Base-by-base conservation (phyloP, 2,888 invertebrate species). In the Drosophila infuscata region DNA sequence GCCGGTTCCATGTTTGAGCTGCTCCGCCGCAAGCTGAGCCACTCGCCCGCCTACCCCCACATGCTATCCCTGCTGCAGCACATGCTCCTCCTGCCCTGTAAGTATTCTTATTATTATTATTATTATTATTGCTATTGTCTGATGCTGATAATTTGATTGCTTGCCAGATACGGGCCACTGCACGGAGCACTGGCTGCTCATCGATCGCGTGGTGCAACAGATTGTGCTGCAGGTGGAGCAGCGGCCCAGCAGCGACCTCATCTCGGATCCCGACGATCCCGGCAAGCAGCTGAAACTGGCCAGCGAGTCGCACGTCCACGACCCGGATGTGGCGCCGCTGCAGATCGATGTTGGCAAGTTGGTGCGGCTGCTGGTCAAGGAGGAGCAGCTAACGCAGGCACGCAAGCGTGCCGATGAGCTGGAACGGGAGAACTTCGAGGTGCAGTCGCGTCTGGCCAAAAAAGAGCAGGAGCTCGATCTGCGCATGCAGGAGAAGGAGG, bases 151-250 rank as follows among this genome's bases (percentile, higher is more conserved):
- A 25, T 17, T 36, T 25, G 17, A 25, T 2, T 25, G 9, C 12
- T 15, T 11, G 1, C 3, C 93, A 96, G 97, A 97, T 93, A 97
- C 98, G 85, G 97, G 96, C 77, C 96, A 97, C 15, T 96, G 97
- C 92, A 96, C 97, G 0, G 98, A 98, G 90, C 97, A 98, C 92
- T 99, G 99, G 99, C 93, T 98, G 41, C 94, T 99, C 64, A 96
- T 99, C 91, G 99, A 99, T 93, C 96, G 99, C 74, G 96, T 99
- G 71, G 96, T 97, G 29, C 99, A 99, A 92, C 99, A 99, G 93
- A 95, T 99, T 35, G 96, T 98, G 54, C 94, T 99, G 57, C 99
- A 99, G 93, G 96, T 94, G 11, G 93, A 93, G 54, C 84, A 83
- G 46, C 88, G 93, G 4, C 92, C 93, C 4, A 88, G 83, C 58